These are phyloP conservation scores for Crotalus viridis DNA, from an alignment of 2,113 vertebrate species.

Conservation along the genomic window DNA sequence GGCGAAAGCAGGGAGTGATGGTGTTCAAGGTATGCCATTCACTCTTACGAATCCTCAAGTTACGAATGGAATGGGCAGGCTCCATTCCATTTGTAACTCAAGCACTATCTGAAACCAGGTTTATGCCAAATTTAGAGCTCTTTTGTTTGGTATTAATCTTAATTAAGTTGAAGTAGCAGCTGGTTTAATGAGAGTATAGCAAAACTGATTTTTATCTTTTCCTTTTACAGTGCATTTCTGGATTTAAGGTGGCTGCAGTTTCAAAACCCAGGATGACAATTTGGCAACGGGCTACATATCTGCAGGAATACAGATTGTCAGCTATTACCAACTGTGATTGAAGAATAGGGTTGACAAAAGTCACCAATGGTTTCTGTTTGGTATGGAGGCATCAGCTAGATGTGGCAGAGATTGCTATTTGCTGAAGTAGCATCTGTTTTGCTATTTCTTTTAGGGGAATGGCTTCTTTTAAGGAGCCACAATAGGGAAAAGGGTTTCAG, in stretches of 20 bases:
- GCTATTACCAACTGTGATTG: conserved; percentile 44
- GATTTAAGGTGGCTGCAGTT: conserved; percentile 38
- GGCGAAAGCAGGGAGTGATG: too few species aligned
- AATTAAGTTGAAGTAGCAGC: not conserved
- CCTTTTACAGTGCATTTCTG: conserved; percentile 58
- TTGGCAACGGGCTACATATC: conserved; percentile 51
- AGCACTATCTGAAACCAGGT: too few species aligned
- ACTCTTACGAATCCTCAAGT: too few species aligned
- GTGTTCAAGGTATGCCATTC: too few species aligned
- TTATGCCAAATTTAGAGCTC: not conserved
- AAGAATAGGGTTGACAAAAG: conserved; percentile 29
- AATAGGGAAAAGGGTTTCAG: not conserved
- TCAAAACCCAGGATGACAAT: conserved; percentile 31
- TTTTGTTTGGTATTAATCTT: not conserved
- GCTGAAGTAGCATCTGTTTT: conserved; percentile 26
- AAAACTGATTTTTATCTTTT: not conserved
- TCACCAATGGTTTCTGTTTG: conserved; percentile 30
- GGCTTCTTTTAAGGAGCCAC: conserved; percentile 22
- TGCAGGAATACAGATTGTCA: conserved; percentile 42
- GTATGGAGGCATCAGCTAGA: conserved; percentile 27
- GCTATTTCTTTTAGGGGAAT: conserved; percentile 30
- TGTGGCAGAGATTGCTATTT: conserved; percentile 29
- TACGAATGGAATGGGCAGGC: too few species aligned
- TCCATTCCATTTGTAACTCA: too few species aligned
- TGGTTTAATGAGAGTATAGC: not conserved